These are phyloP conservation scores for Nephrotoma appendiculata DNA, from an alignment of 2,888 invertebrate genomes.

Conservation along the genomic window DNA sequence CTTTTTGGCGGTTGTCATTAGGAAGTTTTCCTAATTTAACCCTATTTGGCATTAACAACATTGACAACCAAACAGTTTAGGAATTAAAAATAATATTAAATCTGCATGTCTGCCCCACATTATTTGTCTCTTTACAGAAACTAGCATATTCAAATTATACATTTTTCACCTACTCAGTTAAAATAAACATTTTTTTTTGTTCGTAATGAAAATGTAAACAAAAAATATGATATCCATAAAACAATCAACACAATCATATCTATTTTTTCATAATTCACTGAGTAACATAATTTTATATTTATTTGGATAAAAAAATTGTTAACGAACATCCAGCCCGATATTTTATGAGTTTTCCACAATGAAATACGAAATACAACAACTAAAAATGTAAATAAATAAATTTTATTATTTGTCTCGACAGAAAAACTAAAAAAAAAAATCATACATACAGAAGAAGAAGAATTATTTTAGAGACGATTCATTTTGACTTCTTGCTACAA, in stretches of 20 bases:
- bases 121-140: too few species aligned
- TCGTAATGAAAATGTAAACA: background rate
- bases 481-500: background rate
- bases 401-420: background rate
- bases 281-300: background rate
- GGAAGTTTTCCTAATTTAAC: too few species aligned
- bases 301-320: background rate
- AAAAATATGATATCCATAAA: background rate
- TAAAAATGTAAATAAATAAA: background rate
- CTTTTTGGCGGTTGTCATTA: too few species aligned
- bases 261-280: background rate
- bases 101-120: too few species aligned
- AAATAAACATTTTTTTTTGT: background rate
- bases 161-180: background rate
- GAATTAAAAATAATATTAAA: too few species aligned
- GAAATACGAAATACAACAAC: background rate
- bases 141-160: too few species aligned
- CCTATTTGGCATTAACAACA: too few species aligned
- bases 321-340: background rate
- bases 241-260: background rate
- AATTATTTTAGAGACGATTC: background rate
- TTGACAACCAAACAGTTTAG: too few species aligned
- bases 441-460: background rate
- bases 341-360: background rate
- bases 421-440: background rate